Percentiles rank a stretch among this genome's conserved stretches.
Conservation (phyloP, 2,797 vertebrate species). For the Aldrovandia affinis region DNA sequence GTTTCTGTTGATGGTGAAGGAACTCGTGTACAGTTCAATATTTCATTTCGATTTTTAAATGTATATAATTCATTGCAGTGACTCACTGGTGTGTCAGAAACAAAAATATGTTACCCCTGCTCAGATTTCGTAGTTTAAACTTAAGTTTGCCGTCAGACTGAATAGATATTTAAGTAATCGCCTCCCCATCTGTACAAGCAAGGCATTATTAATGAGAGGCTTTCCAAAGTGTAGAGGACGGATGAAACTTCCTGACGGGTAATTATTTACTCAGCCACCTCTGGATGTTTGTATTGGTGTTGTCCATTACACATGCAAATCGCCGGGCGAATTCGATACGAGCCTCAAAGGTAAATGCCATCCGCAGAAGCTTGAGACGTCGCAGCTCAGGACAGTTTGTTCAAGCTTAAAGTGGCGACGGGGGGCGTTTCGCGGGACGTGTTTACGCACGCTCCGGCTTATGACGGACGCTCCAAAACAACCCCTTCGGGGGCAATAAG, state of each 20-base stretch:
- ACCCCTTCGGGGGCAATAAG: background rate
- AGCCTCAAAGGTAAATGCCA: background rate
- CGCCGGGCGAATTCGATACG: background rate
- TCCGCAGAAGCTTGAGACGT: background rate
- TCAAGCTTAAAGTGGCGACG: background rate
- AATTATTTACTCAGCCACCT: background rate
- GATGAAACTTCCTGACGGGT: background rate
- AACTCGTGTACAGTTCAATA: too few relatives aligned
- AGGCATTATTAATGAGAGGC: background rate
- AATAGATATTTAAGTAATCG: background rate
- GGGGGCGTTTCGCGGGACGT: too few relatives aligned
- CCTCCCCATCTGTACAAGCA: background rate
- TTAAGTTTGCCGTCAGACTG: background rate
- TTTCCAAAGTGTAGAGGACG: background rate
- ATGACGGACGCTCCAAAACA: background rate
- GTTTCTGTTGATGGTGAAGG: background rate
- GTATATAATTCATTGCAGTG: background rate
- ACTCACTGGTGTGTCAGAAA: too few relatives aligned
- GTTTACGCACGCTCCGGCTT: background rate
- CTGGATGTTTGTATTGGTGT: background rate
- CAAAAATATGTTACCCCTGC: background rate
- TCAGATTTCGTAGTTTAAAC: background rate
- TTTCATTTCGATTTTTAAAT: background rate
- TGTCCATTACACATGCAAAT: conserved; percentile 5
- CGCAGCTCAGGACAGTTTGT: background rate